Percentiles rank a stretch among this genome's conserved stretches.
These are phyloP conservation scores for Anabas testudineus DNA, from an alignment of 2,797 vertebrate genomes.

Conservation along the genomic window DNA sequence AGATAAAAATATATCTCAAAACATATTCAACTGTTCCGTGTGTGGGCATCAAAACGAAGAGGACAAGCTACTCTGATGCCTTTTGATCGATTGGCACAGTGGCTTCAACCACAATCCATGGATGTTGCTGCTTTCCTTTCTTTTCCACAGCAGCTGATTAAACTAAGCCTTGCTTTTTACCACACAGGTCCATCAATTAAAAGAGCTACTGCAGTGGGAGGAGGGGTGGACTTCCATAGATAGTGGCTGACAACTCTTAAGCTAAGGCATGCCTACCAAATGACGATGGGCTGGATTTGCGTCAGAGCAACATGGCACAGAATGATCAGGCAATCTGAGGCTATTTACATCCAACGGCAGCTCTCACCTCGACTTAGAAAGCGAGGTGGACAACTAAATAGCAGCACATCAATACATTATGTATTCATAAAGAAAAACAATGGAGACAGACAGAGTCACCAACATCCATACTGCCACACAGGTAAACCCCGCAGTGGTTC, in stretches of 20 bases:
- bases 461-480: conserved; percentile 70
- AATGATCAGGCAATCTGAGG: conserved; percentile 67
- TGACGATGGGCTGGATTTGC: conserved; percentile 15
- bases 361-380: conserved; percentile 39
- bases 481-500: conserved; percentile 56
- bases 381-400: conserved; percentile 60
- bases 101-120: not conserved
- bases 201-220: not conserved
- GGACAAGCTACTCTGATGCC: not conserved
- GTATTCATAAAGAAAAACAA: conserved; percentile 44
- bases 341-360: conserved; percentile 69
- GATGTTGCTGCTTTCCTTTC: not conserved
- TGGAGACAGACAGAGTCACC: conserved; percentile 29
- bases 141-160: not conserved
- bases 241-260: not conserved
- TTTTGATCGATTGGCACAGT: conserved; percentile 33
- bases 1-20: conserved; percentile 1
- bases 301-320: conserved; percentile 74
- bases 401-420: conserved; percentile 77
- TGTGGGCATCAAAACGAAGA: conserved; percentile 17
- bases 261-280: not conserved
- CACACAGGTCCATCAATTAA: not conserved
- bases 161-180: not conserved
- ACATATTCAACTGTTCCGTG: not conserved
- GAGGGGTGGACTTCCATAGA: not conserved